Percentiles rank a stretch among this genome's conserved stretches.
Conservation (phyloP, 2,113 vertebrate genomes). For the Physeter macrocephalus region DNA sequence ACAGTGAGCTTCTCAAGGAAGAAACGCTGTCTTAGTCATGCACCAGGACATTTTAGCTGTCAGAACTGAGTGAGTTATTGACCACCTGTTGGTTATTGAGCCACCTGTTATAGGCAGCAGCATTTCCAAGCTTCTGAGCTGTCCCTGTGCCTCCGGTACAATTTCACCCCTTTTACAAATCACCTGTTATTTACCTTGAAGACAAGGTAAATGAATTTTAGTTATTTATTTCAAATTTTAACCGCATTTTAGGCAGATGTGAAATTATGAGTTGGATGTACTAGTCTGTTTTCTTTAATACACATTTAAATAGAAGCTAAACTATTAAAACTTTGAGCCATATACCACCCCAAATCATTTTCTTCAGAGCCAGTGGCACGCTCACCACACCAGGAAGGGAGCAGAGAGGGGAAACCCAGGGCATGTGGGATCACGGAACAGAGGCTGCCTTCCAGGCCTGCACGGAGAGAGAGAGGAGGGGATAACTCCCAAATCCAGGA, state of each 20-base stretch:
- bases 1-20: not conserved
- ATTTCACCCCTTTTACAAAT: not conserved
- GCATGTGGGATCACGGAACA: not conserved
- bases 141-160: not conserved
- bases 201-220: not conserved
- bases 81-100: too few relatives aligned
- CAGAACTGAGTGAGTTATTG: not conserved
- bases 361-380: not conserved
- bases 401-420: too few relatives aligned
- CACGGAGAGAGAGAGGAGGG: not conserved
- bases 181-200: not conserved
- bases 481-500: not conserved
- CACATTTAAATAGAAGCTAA: not conserved
- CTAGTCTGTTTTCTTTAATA: not conserved
- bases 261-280: not conserved
- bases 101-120: not conserved
- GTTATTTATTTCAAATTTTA: not conserved
- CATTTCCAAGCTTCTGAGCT: not conserved
- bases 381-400: not conserved
- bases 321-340: not conserved
- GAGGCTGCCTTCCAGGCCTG: not conserved
- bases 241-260: not conserved
- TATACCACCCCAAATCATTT: not conserved
- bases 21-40: not conserved
- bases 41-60: rapidly evolving